These are phyloP conservation scores for Acanthochromis polyacanthus DNA, from an alignment of 2,113 vertebrate genomes.

Conservation along the genomic window DNA sequence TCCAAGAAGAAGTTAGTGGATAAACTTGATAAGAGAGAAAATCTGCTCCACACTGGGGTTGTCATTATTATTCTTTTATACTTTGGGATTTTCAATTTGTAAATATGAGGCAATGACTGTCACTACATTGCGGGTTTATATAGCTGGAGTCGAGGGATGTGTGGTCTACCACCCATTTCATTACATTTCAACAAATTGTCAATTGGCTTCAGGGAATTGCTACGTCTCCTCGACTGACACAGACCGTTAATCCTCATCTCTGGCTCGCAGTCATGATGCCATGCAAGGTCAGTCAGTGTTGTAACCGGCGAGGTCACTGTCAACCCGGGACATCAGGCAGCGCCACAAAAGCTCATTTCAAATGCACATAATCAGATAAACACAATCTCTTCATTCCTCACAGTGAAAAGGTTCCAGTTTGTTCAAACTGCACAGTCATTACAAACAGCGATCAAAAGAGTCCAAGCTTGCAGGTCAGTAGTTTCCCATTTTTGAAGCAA, in stretches of 20 bases:
- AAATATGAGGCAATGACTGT: conserved; percentile 31
- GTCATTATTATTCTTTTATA: conserved; percentile 6
- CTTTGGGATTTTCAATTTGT: conserved; percentile 23
- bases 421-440: conserved; percentile 22
- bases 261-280: conserved; percentile 64
- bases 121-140: conserved; percentile 26
- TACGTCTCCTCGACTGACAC: conserved; percentile 40
- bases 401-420: conserved; percentile 4
- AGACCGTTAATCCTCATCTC: conserved; percentile 71
- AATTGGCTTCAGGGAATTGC: conserved; percentile 48
- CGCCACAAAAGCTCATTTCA: conserved; percentile 35
- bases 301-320: conserved; percentile 37
- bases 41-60: not conserved
- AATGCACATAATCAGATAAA: conserved; percentile 48
- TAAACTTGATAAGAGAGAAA: conserved; percentile 17
- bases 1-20: conserved; percentile 2
- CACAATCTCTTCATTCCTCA: conserved; percentile 3
- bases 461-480: not conserved
- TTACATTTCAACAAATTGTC: conserved; percentile 61
- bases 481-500: conserved; percentile 9
- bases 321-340: not conserved
- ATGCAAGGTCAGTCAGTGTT: conserved; percentile 47
- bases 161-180: conserved; percentile 38
- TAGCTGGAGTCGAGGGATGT: conserved; percentile 10
- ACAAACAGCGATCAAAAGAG: not conserved